Conservation (phyloP, 2,888 invertebrate genomes). For the Aspidapion aeneum region DNA sequence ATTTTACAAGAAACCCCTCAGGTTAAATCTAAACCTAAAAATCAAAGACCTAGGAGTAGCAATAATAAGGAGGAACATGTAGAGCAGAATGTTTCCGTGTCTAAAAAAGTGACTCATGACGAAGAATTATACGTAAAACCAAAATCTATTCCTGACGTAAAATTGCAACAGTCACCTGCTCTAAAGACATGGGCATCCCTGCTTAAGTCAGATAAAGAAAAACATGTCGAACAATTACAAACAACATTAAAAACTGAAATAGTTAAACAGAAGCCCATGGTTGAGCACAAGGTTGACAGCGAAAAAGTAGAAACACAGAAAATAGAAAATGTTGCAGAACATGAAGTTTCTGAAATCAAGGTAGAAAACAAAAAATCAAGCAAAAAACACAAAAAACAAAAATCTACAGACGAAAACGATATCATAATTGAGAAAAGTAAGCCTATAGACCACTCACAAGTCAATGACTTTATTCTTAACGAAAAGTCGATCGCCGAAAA, state of each 20-base stretch:
- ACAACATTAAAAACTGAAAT: too few relatives aligned
- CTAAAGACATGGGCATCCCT: not conserved
- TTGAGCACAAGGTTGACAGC: not conserved
- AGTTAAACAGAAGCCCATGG: not conserved
- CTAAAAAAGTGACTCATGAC: not conserved
- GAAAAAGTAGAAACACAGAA: not conserved
- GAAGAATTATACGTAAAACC: not conserved
- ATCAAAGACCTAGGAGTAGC: constrained; percentile 17
- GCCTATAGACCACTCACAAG: not conserved
- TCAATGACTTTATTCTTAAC: not conserved
- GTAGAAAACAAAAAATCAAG: not conserved
- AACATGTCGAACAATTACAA: not conserved
- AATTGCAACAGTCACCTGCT: not conserved
- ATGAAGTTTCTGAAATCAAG: not conserved
- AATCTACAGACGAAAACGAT: constrained; percentile 6
- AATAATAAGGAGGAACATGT: constrained; percentile 15
- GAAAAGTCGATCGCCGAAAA: not conserved
- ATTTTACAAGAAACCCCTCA: not conserved
- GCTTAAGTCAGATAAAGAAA: not conserved
- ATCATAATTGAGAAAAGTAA: constrained; percentile 2
- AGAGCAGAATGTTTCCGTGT: not conserved
- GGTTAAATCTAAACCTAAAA: not conserved
- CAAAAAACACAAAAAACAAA: constrained; percentile 4
- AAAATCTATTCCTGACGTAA: not conserved
- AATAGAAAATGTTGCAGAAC: not conserved